Evolutionary conservation across 23 tunicate species (phyloP), one percentile per base, ranked within the genome.

Genomic region (Styela clava): DNA sequence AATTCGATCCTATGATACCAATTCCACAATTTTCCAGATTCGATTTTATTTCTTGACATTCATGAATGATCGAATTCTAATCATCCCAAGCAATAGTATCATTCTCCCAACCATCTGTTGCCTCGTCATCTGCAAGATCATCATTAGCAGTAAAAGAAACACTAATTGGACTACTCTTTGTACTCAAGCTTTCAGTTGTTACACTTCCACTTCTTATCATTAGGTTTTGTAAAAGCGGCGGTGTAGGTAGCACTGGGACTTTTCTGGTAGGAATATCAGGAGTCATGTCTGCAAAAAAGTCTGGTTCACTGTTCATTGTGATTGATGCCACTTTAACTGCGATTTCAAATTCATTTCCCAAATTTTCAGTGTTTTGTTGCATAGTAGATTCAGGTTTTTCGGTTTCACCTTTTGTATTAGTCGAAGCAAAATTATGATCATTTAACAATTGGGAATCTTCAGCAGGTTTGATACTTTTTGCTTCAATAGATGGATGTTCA

Each of bases 201-300:
- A 52, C 37, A 0, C 52, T 52, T 9, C 64, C 31, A 20, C 35
- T 29, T 12, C 81, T 76, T 9, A 21, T n/a, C 31, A 3, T 9
- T 24, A 16, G 30, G 7, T 3, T 3, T 65, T 24, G 31, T 9
- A 16, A 7, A 65, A 27, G 29, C 16, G 9, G 70, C 70, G 70
- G 31, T 3, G 70, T 3, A n/a, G 51, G 81, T 31, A 24, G 18
- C 7, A 52, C 29, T 9, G 2, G n/a, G 9, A 27, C 37, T 26
- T 36, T 35, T 26, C 65, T 52, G 0, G 33, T 51, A 29, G 74
- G 34, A 5, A 88, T 78, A 21, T 52, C 79, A 1, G 95, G 95
- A 19, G 78, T 83, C 95, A 89, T 89, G 52, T 89, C 95, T 12
- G 89, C 86, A 76, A 89, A 89, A 81, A 89, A 85, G 70, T 89